Conservation (phyloP, 30 jellyfish, hydroid and myxozoan species). For the Aurelia sp. region DNA sequence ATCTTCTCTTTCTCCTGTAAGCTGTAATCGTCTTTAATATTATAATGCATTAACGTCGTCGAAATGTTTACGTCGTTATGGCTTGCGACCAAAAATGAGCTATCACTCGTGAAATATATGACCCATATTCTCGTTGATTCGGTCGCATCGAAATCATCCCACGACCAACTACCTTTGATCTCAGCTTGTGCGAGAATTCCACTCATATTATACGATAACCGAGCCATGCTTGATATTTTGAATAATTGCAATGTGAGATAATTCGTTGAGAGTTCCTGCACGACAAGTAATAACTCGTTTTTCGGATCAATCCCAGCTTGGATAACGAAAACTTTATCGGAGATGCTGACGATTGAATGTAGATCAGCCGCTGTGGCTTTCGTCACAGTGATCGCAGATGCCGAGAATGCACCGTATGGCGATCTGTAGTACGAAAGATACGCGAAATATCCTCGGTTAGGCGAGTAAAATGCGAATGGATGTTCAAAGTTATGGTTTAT, state of each 20-base stretch:
- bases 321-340: slow-evolving; percentile 91
- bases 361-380: slow-evolving; percentile 84
- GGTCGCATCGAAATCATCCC: slow-evolving; percentile 98
- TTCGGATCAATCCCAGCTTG: slow-evolving; percentile 98
- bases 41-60: slow-evolving; percentile 85
- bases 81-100: slow-evolving; percentile 84
- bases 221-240: slow-evolving; percentile 93
- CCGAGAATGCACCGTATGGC: slow-evolving; percentile 99
- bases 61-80: slow-evolving; percentile 83
- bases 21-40: slow-evolving; percentile 77
- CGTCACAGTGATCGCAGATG: slow-evolving; percentile 97
- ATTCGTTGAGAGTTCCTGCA: slow-evolving; percentile 92
- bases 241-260: slow-evolving; percentile 86
- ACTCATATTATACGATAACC: slow-evolving; percentile 91
- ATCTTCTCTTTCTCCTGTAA: slow-evolving; percentile 75
- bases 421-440: slow-evolving; percentile 95
- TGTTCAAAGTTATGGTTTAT: slow-evolving; percentile 97
- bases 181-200: slow-evolving; percentile 97
- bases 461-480: slow-evolving; percentile 98
- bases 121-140: slow-evolving; percentile 99
- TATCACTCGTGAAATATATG: slow-evolving; percentile 81
- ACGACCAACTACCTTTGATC: slow-evolving; percentile 98
- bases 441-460: slow-evolving; percentile 88
- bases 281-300: slow-evolving; percentile 86
- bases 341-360: slow-evolving; percentile 93